Conservation (phyloP, 2,888 invertebrate genomes). For the Xestobium rufovillosum region DNA sequence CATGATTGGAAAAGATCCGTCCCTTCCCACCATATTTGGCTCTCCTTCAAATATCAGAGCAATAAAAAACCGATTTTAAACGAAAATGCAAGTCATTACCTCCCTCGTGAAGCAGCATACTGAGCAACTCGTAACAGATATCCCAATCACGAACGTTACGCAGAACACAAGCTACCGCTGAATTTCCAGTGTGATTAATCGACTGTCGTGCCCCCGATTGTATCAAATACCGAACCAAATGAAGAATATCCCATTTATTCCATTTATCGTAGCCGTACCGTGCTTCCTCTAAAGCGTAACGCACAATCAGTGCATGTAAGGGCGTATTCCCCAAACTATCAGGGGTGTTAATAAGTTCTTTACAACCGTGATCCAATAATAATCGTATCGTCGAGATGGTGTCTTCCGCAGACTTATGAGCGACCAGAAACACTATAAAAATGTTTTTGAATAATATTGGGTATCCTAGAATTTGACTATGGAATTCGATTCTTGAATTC, state of each 20-base stretch:
- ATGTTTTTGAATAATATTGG: no score
- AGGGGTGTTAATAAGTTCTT: conserved; percentile 63
- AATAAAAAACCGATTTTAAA: conserved; percentile 6
- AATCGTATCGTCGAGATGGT: conserved; percentile 61
- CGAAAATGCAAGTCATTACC: conserved; percentile 38
- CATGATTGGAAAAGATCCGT: conserved; percentile 67
- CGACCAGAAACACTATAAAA: conserved; percentile 54
- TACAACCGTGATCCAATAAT: conserved; percentile 63
- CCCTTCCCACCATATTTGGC: conserved; percentile 63
- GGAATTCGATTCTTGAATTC: no score
- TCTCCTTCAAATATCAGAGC: conserved; percentile 40
- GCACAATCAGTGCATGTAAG: conserved; percentile 56
- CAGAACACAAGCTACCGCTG: conserved; percentile 62
- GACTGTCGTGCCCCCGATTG: conserved; percentile 60
- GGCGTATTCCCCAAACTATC: conserved; percentile 69
- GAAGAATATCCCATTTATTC: conserved; percentile 69
- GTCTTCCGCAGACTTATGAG: conserved; percentile 63
- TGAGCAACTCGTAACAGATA: conserved; percentile 53
- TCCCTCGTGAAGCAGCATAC: conserved; percentile 53
- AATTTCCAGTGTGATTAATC: conserved; percentile 62
- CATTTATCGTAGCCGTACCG: conserved; percentile 59
- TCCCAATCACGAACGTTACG: conserved; percentile 65
- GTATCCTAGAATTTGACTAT: no score
- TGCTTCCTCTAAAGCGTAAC: conserved; percentile 63
- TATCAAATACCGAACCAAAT: conserved; percentile 54